Conservation (phyloP, 2,888 invertebrate genomes). For the Siphlonurus alternatus region DNA sequence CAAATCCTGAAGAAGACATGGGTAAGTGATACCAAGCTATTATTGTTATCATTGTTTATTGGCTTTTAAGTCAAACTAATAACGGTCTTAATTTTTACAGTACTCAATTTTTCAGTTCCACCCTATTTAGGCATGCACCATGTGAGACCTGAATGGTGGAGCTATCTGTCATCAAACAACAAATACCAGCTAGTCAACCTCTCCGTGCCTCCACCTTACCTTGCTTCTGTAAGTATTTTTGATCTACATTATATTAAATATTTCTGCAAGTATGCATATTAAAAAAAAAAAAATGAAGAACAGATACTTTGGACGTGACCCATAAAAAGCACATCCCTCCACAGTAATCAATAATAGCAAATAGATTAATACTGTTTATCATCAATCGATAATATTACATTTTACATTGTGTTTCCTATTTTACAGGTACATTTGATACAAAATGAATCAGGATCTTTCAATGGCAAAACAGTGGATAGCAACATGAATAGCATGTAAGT, state of each 20-base stretch:
- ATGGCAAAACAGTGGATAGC: slow-evolving; percentile 32
- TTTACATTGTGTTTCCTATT: too few relatives aligned
- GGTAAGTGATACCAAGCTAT: slow-evolving; percentile 17
- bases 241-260: slow-evolving; percentile 3
- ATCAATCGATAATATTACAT: too few relatives aligned
- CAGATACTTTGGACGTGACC: too few relatives aligned
- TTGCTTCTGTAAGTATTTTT: background rate
- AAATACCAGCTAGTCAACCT: slow-evolving; percentile 36
- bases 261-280: too few relatives aligned
- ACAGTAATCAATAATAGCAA: too few relatives aligned
- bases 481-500: slow-evolving; percentile 47
- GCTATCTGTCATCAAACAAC: slow-evolving; percentile 34
- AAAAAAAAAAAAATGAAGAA: too few relatives aligned
- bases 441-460: slow-evolving; percentile 9
- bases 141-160: slow-evolving; percentile 67
- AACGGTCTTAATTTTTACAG: background rate
- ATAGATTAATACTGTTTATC: too few relatives aligned
- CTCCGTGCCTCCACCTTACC: slow-evolving; percentile 57
- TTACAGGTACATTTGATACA: slow-evolving; percentile 13
- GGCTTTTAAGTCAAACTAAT: background rate
- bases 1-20: slow-evolving; percentile 41
- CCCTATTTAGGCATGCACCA: slow-evolving; percentile 68
- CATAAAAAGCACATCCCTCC: too few relatives aligned
- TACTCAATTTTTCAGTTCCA: slow-evolving; percentile 40
- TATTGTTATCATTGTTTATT: too few relatives aligned